phyloP scores from a whole-genome alignment of 1,140 invertebrate species.

The Drosophila oshimai region DNA sequence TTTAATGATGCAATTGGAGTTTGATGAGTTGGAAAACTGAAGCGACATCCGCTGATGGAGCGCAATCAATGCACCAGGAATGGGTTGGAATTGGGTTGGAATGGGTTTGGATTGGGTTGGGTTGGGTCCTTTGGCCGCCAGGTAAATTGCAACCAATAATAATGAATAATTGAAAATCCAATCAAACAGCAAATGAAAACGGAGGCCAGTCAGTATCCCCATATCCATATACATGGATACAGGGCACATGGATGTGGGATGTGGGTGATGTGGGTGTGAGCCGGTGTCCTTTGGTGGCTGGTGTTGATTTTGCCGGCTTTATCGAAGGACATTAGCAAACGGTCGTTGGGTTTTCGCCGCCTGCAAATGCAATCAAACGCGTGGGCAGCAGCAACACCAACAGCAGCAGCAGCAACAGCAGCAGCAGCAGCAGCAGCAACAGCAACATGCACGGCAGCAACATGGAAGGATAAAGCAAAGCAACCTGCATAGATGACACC shows the following conservation, averaged over 20 bases:
- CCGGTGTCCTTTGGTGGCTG: constrained; percentile 40
- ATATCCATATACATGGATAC: constrained; percentile 41
- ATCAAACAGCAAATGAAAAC: constrained; percentile 82
- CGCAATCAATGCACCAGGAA: constrained; percentile 66
- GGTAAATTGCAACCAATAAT: constrained; percentile 83
- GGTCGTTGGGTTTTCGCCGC: constrained; percentile 62
- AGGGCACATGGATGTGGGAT: no score
- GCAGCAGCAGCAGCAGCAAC: constrained; percentile 8
- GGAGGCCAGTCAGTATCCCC: constrained; percentile 40
- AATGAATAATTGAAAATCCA: constrained; percentile 83
- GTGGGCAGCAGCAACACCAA: constrained; percentile 28
- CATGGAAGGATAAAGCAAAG: constrained; percentile 57
- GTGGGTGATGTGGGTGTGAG: no score
- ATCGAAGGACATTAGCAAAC: constrained; percentile 81
- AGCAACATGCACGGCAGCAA: constrained; percentile 1
- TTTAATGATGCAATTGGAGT: constrained; percentile 82
- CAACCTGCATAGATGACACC: constrained; percentile 81
- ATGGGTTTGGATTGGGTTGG: no score
- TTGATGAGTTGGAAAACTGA: constrained; percentile 80
- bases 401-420: background rate
- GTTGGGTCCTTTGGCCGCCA: constrained; percentile 15
- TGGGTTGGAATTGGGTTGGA: no score
- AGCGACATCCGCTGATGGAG: constrained; percentile 43
- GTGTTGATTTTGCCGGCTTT: constrained; percentile 78
- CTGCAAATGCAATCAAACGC: constrained; percentile 80